Evolutionary conservation across 1,140 invertebrate genomes (phyloP).

Genomic region (Drosophila lini): DNA sequence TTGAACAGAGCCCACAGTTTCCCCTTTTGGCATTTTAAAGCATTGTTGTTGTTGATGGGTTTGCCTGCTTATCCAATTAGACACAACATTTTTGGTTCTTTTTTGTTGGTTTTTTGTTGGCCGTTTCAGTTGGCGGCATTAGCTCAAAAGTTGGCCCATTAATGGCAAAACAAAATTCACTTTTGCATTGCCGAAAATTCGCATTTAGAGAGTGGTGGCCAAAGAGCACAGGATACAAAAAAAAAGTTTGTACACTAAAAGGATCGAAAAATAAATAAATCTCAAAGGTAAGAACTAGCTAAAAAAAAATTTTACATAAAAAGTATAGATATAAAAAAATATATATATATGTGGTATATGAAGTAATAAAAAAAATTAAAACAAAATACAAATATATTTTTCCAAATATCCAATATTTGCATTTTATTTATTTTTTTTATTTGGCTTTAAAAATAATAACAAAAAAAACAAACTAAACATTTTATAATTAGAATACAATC

Average conservation of each 20-base stretch:
- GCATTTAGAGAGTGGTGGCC: constrained; percentile 14
- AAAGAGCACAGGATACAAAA: constrained; percentile 2
- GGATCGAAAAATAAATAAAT: no score
- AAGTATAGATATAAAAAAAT: no score
- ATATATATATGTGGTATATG: no score
- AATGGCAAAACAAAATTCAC: constrained; percentile 62
- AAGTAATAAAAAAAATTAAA: no score
- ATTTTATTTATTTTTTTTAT: no score
- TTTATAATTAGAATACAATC: no score
- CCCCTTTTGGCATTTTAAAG: constrained; percentile 7
- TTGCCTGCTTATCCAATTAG: constrained; percentile 59
- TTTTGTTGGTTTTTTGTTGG: constrained; percentile 9
- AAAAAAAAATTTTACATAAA: no score
- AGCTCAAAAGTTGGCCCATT: constrained; percentile 70
- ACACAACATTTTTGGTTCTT: constrained; percentile 7
- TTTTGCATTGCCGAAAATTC: constrained; percentile 32
- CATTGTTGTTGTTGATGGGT: constrained; percentile 23
- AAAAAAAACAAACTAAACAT: no score
- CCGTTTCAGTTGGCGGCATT: constrained; percentile 45
- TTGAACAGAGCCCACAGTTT: constrained; percentile 31
- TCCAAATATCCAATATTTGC: no score
- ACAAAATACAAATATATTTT: no score
- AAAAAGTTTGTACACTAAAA: background rate
- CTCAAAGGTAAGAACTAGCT: no score
- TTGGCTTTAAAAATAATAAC: no score